Conservation (phyloP, 2,113 vertebrate genomes). For the Dipodomys stephensi region DNA sequence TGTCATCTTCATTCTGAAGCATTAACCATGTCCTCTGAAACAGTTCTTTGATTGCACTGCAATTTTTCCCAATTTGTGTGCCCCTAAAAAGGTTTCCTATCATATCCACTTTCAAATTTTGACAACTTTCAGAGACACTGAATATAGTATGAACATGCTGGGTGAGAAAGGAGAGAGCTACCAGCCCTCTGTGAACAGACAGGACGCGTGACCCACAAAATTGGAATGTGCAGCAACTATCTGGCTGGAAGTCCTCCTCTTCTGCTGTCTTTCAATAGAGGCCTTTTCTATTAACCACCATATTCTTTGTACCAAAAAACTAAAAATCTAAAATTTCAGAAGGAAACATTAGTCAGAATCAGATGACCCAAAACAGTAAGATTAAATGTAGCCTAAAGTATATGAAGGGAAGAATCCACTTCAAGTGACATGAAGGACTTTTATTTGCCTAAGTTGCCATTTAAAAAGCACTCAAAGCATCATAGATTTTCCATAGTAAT, state of each 20-base stretch:
- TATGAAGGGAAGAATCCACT: slow-evolving; percentile 34
- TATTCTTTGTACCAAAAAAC: slow-evolving; percentile 4
- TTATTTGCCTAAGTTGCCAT: slow-evolving; percentile 59
- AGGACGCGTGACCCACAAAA: not conserved
- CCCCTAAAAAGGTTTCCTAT: not conserved
- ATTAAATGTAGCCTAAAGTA: slow-evolving; percentile 42
- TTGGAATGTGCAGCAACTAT: not conserved
- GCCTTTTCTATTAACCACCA: not conserved
- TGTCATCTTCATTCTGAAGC: slow-evolving; percentile 65
- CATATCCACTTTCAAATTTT: slow-evolving; percentile 45
- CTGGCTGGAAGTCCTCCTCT: not conserved
- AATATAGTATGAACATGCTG: not conserved
- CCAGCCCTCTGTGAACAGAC: not conserved
- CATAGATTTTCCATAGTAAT: not conserved
- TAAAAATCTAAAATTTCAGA: not conserved
- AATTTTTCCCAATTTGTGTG: slow-evolving; percentile 51
- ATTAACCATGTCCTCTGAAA: slow-evolving; percentile 25
- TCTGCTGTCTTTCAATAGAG: slow-evolving; percentile 36
- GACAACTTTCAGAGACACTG: not conserved
- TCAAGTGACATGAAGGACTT: slow-evolving; percentile 42
- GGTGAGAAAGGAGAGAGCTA: not conserved
- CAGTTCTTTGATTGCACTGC: slow-evolving; percentile 39
- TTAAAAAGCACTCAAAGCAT: slow-evolving; percentile 63
- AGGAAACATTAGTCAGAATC: not conserved
- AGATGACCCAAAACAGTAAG: not conserved